Conservation (phyloP, 2,113 vertebrate genomes). For the Cnemophilus loriae region DNA sequence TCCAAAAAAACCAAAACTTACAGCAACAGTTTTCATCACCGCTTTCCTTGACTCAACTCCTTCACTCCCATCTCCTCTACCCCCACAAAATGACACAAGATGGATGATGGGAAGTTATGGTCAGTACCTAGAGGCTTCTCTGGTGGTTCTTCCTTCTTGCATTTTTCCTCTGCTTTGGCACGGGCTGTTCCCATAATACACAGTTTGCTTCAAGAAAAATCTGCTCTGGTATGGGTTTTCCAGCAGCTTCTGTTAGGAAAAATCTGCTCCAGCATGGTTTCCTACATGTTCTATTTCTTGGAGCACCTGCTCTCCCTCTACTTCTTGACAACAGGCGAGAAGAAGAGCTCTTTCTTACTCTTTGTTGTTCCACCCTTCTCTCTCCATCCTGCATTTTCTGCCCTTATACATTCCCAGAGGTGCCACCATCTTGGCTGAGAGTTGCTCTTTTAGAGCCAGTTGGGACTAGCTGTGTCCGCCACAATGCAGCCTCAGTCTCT, state of each 20-base stretch:
- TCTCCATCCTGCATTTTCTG: neutral
- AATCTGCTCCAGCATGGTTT: neutral
- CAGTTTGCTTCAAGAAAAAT: neutral
- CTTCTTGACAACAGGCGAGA: neutral
- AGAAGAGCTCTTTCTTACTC: neutral
- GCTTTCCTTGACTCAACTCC: neutral
- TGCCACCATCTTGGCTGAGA: rapidly evolving
- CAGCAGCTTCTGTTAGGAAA: neutral
- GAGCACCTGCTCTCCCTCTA: neutral
- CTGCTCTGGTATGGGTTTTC: neutral
- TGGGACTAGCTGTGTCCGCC: neutral
- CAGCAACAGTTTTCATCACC: neutral
- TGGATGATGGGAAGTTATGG: neutral
- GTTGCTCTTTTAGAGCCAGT: rapidly evolving
- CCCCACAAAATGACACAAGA: neutral
- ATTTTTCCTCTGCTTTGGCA: neutral
- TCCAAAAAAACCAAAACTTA: neutral
- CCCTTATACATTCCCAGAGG: neutral
- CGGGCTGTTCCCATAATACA: neutral
- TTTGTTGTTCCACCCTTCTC: neutral
- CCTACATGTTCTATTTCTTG: neutral
- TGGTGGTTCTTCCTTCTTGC: neutral
- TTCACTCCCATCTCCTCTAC: neutral
- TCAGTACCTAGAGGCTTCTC: neutral
- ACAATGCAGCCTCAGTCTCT: neutral